A percentile compares a stretch with the other conserved stretches of the same genome.
Conservation (phyloP, 1,140 invertebrate species). For the Octopus sinensis region DNA sequence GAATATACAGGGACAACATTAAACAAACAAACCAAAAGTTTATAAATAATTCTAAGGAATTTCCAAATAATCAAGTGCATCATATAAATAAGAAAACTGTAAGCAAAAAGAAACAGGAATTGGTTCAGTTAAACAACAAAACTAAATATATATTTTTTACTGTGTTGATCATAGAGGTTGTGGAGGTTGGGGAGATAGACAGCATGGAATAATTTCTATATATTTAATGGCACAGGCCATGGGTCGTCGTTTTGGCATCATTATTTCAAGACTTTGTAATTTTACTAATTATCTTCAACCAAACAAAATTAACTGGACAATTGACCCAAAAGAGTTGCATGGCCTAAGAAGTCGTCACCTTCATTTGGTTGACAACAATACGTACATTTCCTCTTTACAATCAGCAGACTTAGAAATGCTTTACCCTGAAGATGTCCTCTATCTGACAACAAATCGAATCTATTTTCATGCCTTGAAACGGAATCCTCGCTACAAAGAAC, state of each 20-base stretch:
- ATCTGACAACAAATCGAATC: too few species aligned
- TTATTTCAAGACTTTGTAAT: conserved; percentile 33
- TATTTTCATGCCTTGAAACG: too few species aligned
- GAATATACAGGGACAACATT: too few species aligned
- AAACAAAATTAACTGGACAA: conserved; percentile 27
- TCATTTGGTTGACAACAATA: background rate
- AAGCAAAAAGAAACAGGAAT: background rate
- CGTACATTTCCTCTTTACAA: background rate
- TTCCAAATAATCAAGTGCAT: too few species aligned
- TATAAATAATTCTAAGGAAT: too few species aligned
- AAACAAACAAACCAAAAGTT: too few species aligned
- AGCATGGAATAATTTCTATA: conserved; percentile 27
- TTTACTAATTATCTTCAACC: conserved; percentile 26
- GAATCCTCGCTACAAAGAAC: too few species aligned
- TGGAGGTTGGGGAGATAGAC: conserved; percentile 39
- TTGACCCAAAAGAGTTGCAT: background rate
- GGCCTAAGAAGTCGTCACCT: background rate
- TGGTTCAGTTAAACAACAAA: background rate
- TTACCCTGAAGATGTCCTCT: conserved; percentile 27
- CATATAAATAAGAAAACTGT: too few species aligned
- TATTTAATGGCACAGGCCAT: conserved; percentile 29
- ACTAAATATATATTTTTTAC: conserved; percentile 26
- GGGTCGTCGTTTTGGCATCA: conserved; percentile 27
- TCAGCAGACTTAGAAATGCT: conserved; percentile 21
- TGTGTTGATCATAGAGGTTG: conserved; percentile 26